Evolutionary conservation across 2,888 invertebrate species (phyloP).

Genomic region (Oeneis ivallda): DNA sequence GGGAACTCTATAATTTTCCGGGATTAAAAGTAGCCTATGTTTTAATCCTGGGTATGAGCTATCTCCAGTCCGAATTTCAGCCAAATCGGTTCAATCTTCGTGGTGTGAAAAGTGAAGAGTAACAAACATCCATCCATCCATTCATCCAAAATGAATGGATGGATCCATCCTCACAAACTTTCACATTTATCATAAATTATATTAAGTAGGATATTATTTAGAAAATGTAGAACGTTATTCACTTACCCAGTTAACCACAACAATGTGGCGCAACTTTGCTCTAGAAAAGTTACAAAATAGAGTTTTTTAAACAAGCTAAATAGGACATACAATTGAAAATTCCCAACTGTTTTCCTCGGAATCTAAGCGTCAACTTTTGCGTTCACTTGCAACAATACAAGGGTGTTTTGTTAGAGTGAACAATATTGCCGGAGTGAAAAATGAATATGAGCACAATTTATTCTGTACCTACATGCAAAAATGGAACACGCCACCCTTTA

Average conservation of each 20-base stretch:
- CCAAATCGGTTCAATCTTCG: too few species aligned
- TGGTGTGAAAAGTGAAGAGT: too few species aligned
- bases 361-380: conserved; percentile 39
- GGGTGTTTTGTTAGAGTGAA: conserved; percentile 40
- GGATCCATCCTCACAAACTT: too few species aligned
- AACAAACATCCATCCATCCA: too few species aligned
- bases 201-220: background rate
- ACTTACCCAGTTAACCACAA: conserved; percentile 40
- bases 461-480: conserved; percentile 36
- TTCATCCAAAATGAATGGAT: too few species aligned
- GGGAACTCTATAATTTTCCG: too few species aligned
- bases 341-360: conserved; percentile 36
- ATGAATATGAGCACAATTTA: conserved; percentile 41
- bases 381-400: conserved; percentile 34
- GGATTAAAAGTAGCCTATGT: too few species aligned
- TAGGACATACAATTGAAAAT: conserved; percentile 35
- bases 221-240: conserved; percentile 10
- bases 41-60: too few species aligned
- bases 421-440: conserved; percentile 42
- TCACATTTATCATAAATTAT: too few species aligned
- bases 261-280: conserved; percentile 26
- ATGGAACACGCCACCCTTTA: conserved; percentile 37
- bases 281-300: conserved; percentile 26
- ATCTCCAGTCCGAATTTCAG: too few species aligned
- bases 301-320: conserved; percentile 34